Evolutionary conservation across 2,888 invertebrate genomes (phyloP), one percentile per base, ranked within the genome.

Genomic region (Harmothoe impar): DNA sequence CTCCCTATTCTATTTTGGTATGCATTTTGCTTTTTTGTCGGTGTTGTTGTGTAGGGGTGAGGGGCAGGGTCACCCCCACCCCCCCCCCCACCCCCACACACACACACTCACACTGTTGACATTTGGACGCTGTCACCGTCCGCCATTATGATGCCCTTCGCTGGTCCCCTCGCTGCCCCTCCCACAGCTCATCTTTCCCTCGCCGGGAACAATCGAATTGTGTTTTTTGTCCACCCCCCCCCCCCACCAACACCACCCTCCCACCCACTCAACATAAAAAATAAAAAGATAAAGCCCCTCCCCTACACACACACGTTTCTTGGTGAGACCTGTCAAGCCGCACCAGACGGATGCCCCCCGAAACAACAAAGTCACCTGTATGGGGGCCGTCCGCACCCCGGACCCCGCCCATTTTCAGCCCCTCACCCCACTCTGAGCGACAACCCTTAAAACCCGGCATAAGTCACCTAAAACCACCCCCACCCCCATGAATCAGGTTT

Each of bases 291-390:
- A 43, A 43, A 43, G 43, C 43, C 43, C 43, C 43, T 43, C 43
- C 43, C 10, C 5, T 43, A 10, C 43, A 43, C 10, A 43, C 43
- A 43, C 43, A 43, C 43, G n/a, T 43, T 7, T 43, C 43, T 43
- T 43, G 43, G 43, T 43, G 43, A 43, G 43, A 43, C 43, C 43
- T 43, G 43, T 43, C 43, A 43, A 43, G 31, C 77, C 77, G n/a
- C n/a, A 31, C 77, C 77, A 77, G 77, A 25, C 25, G 29, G 29
- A 77, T 15, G 25, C 62, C 62, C 62, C 20, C 62, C 77, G n/a
- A n/a, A 15, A n/a, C 25, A 77, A 77, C 77, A 77, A 77, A 77
- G 77, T 77, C 77, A 77, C 77, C 77, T 77, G 77, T 77, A n/a
- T 25, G 77, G 29, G 77, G 77, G 31, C 25, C 77, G 5, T 3